Evolutionary conservation across 1,140 invertebrate genomes (phyloP), one percentile per base, ranked within the genome.

Genomic region (Polypedilum pembai): DNA sequence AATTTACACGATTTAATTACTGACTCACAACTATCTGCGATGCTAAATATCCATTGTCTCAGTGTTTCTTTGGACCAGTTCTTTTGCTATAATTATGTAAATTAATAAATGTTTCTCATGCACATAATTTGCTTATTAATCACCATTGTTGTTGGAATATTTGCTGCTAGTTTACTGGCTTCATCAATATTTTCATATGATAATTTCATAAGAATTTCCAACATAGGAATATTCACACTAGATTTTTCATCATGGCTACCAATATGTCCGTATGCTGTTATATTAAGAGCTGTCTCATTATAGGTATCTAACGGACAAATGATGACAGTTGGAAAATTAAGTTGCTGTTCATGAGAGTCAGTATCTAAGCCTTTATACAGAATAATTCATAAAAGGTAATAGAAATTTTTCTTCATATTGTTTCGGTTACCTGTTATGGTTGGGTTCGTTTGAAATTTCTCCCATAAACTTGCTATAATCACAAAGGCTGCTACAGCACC

Each of bases 391-490:
- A 33, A 5, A 33, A 33, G 2, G 1, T n/a, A n/a, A n/a, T n/a
- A 15, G 12, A 15, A 1, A 45, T 45, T 45, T 8, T 45, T 15
- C 2, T 69, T 20, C 12, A 69, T 20, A 73, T 15, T 73, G 8
- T 33, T 33, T 41, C 75, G 75, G 77, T 33, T 76, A 83, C 87
- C 90, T 18, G 89, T 92, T n/a, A 92, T 90, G 0, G 90, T 92
- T 1, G 91, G 90, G 82, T 90, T 90, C 0, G 89, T 91, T 84
- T 91, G 89, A 81, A 92, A 92, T 79, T 91, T 92, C 76, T 89
- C 86, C 89, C 89, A 90, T 20, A 92, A 83, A 76, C 87, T 90
- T 18, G 88, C 84, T 73, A 92, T 92, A 74, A 90, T 90, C 24
- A 89, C 86, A 65, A 87, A 83, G 0, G 89, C 89, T 0, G 88